phyloP scores from a whole-genome alignment of 2,113 vertebrate species.

The Xyrauchen texanus region DNA sequence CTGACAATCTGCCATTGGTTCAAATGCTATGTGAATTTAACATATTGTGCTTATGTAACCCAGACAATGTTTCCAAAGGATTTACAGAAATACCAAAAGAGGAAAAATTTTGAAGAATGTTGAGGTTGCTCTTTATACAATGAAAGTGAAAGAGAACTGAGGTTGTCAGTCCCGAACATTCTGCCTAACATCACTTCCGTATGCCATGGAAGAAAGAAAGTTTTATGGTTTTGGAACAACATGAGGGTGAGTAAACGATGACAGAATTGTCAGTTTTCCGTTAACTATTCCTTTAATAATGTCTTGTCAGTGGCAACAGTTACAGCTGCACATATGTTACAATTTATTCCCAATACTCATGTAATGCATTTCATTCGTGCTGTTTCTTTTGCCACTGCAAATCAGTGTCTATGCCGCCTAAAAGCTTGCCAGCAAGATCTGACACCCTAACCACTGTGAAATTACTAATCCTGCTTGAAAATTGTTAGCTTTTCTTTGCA shows the following conservation, averaged over 20 bases:
- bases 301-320: background rate
- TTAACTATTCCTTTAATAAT: background rate
- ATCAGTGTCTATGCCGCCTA: constrained; percentile 24
- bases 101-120: no score
- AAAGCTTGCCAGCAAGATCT: constrained; percentile 33
- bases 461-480: constrained; percentile 53
- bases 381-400: constrained; percentile 14
- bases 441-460: constrained; percentile 47
- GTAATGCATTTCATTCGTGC: constrained; percentile 15
- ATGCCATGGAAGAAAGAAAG: no score
- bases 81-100: background rate
- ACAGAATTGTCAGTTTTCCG: background rate
- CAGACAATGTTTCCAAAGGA: background rate
- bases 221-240: no score
- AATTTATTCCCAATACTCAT: constrained; percentile 12
- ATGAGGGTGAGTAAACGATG: no score
- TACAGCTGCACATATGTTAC: background rate
- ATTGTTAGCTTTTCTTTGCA: constrained; percentile 44
- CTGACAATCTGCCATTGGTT: no score
- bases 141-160: no score
- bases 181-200: no score
- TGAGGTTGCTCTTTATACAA: no score
- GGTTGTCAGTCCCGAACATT: no score
- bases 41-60: constrained; percentile 1
- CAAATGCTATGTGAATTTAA: background rate